A percentile compares a stretch with the other conserved stretches of the same genome.
Conservation (phyloP, 2,888 invertebrate species). For the Scaptomyza parva region DNA sequence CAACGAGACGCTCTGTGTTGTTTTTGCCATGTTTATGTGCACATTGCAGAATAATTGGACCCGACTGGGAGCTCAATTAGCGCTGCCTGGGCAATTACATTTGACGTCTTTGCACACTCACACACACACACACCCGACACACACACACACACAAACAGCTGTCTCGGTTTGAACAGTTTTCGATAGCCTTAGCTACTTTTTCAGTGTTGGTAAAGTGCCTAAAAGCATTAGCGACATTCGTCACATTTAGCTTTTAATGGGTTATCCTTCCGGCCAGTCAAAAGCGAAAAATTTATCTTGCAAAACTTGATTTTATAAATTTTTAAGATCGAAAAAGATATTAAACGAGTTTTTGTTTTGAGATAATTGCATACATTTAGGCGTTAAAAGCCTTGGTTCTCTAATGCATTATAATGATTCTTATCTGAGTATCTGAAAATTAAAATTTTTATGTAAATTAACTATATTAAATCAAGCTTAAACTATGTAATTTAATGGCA, state of each 20-base stretch:
- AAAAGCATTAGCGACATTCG: slow-evolving; percentile 61
- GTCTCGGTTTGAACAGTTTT: too few relatives aligned
- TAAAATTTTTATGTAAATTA: neutral
- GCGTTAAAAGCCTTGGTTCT: slow-evolving; percentile 26
- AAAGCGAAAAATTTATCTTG: slow-evolving; percentile 29
- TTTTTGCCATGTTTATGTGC: slow-evolving; percentile 54
- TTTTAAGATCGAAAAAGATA: slow-evolving; percentile 12
- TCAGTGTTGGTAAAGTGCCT: slow-evolving; percentile 65
- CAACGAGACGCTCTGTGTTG: slow-evolving; percentile 35
- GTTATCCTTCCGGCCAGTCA: slow-evolving; percentile 68
- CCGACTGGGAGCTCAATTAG: slow-evolving; percentile 74
- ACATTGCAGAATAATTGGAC: slow-evolving; percentile 78
- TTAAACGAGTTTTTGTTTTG: slow-evolving; percentile 11
- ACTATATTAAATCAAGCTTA: too few relatives aligned
- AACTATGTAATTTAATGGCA: neutral
- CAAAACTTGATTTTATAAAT: slow-evolving; percentile 29
- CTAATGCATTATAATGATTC: neutral
- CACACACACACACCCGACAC: too few relatives aligned
- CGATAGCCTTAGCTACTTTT: slow-evolving; percentile 19
- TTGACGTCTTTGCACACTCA: slow-evolving; percentile 70
- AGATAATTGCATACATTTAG: slow-evolving; percentile 64
- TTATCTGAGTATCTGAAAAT: neutral
- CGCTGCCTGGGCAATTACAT: slow-evolving; percentile 69
- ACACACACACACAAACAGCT: neutral
- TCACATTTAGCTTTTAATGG: slow-evolving; percentile 57